phyloP scores from a whole-genome alignment of 1,140 invertebrate genomes.

The Drosophila setifemur region DNA sequence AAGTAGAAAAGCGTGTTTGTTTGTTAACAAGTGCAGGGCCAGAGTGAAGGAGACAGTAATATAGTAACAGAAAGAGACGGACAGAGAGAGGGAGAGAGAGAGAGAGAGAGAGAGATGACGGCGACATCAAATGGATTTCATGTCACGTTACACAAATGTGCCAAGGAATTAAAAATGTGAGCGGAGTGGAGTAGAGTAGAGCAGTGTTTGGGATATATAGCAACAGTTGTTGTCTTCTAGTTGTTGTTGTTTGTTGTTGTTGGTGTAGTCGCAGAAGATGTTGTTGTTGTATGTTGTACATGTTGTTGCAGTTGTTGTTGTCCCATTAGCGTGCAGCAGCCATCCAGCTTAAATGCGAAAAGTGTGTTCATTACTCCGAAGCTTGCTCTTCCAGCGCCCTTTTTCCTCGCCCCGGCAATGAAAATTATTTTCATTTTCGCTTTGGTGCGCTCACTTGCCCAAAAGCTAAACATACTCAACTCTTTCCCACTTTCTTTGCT shows the following conservation, averaged over 20 bases:
- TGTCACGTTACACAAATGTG: conserved; percentile 80
- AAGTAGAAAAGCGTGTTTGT: conserved; percentile 81
- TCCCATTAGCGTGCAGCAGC: conserved; percentile 72
- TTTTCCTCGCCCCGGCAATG: conserved; percentile 35
- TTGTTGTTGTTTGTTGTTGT: conserved; percentile 25
- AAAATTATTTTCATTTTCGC: conserved; percentile 78
- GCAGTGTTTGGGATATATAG: conserved; percentile 40
- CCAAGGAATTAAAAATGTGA: conserved; percentile 79
- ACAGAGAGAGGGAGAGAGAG: neutral
- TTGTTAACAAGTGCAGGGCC: conserved; percentile 71
- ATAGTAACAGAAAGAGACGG: conserved; percentile 6
- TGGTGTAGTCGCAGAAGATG: conserved; percentile 14
- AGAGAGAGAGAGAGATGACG: conserved; percentile 33
- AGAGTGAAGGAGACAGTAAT: neutral
- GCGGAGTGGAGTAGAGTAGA: conserved; percentile 51
- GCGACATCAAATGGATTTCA: conserved; percentile 78
- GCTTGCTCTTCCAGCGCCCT: neutral
- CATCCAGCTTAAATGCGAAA: conserved; percentile 74
- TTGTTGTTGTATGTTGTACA: conserved; percentile 11
- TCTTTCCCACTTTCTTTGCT: conserved; percentile 16
- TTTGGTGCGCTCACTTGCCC: conserved; percentile 72
- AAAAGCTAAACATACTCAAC: conserved; percentile 60
- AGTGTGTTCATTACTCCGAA: conserved; percentile 74
- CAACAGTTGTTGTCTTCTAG: conserved; percentile 64
- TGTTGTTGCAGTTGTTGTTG: conserved; percentile 45